Base-by-base conservation (phyloP, 1,140 invertebrate species). In the Apis dorsata region DNA sequence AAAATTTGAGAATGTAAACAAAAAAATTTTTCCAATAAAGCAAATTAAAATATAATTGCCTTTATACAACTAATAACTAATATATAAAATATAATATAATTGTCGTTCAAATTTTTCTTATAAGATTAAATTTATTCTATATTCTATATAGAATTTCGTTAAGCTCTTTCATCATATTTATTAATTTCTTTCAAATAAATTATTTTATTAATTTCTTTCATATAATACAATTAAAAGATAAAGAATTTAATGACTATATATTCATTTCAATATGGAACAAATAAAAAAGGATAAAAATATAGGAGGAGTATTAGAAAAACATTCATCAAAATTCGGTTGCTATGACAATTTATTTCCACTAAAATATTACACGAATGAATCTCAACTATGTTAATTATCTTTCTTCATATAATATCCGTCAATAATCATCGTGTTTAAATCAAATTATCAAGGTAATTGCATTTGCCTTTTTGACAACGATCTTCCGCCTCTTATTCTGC, bases 321-420 rank as follows among this genome's bases (percentile, higher is more conserved):
- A 34, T 59, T 44, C 2, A 12, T 34, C 34, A 68, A 7, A 44
- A 19, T 68, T 59, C 28, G 28, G 71, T 73, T 73, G 71, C 55
- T 59, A 73, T 28, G 24, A 59, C 71, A 73, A 73, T 73, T 73
- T 73, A 73, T 73, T 73, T 73, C 19, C 28, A 34, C 55, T 59
- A 73, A 57, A 59, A 73, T 55, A 59, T 9, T 73, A 73, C 71
- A 73, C 71, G 71, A 55, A 28, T 12, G 71, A 73, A 59, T 73
- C 55, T 73, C 28, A 55, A 21, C 19, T 73, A 28, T 34, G 17
- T 21, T 44, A 55, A 59, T 59, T 59, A 71, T 71, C 49, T 28
- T n/a, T 5, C 69, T 19, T 28, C 68, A 70, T 24, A 70, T n/a
- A 17, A 49, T 53, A 44, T 17, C 71, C 8, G 19, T 12, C 19